These are phyloP conservation scores for Pantherophis vulpinus DNA, from an alignment of 2,797 vertebrate species.

Conservation along the genomic window DNA sequence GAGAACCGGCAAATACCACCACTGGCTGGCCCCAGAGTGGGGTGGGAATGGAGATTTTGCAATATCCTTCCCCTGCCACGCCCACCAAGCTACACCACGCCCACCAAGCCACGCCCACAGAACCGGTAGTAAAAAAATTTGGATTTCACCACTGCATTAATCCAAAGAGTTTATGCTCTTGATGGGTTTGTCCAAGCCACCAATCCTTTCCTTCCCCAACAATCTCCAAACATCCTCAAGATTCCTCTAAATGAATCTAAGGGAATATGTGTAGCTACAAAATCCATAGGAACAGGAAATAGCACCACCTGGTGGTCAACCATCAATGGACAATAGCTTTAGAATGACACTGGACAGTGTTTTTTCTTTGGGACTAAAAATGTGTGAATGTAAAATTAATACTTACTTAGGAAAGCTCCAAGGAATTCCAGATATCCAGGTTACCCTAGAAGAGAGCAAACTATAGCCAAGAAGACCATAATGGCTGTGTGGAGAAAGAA, in stretches of 20 bases:
- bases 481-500: background rate
- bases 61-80: too few relatives aligned
- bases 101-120: too few relatives aligned
- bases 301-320: constrained; percentile 65
- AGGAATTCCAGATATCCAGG: background rate
- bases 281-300: constrained; percentile 41
- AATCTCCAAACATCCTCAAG: background rate
- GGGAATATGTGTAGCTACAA: background rate
- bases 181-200: background rate
- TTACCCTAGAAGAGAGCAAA: background rate
- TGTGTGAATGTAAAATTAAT: background rate
- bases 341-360: background rate
- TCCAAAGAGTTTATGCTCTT: background rate
- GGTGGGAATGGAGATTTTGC: too few relatives aligned
- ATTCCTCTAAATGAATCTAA: background rate
- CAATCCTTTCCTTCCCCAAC: too few relatives aligned
- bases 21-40: too few relatives aligned
- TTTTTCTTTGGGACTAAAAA: background rate
- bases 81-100: too few relatives aligned
- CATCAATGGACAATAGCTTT: background rate
- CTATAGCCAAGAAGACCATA: background rate
- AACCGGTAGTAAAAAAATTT: too few relatives aligned
- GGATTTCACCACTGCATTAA: background rate
- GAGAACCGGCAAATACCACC: too few relatives aligned
- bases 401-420: background rate